Base-by-base conservation (phyloP, 2,113 vertebrate species). In the Rhinopomastus cyanomelas region DNA sequence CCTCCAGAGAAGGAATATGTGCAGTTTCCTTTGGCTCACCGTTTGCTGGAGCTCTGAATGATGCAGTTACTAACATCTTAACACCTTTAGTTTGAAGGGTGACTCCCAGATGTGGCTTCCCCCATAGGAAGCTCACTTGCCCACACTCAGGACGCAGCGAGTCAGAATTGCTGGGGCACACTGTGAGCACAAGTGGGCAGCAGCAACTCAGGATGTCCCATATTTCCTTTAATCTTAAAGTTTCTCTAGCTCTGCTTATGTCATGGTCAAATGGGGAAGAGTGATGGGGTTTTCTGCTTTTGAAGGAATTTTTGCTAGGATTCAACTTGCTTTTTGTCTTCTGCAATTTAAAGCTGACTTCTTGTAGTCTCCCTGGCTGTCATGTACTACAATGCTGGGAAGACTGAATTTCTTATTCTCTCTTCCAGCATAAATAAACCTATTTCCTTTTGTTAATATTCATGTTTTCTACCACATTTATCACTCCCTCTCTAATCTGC, bases 111-210 rank as follows among this genome's bases (percentile, higher is more conserved):
- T 16, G 8, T 15, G 6, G 36, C 36, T 57, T 48, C 32, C 11
- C n/a, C 12, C 39, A 42, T 12, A 42, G 39, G 11, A 15, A 42
- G 39, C 55, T 30, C 17, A 26, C 44, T 44, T 13, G 20, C 34
- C 49, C 8, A 1, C 2, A 1, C 25, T 6, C 2, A 66, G 36
- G 53, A 18, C n/a, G 1, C 26, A 23, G 56, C 10, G 36, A 44
- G n/a, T 10, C 52, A 25, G 65, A 44, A 44, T 27, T 52, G 65
- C 5, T n/a, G 1, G 42, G 20, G 26, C 39, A 10, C 20, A n/a
- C 60, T 36, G 6, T 2, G 8, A 23, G 37, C 34, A 14, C 30
- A 11, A 25, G 36, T 3, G 48, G 55, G 36, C 66, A 79, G 81
- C 60, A 81, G 51, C 25, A n/a, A 6, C 2, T 2, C 26, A 18